Conservation (phyloP, 2,113 vertebrate genomes). For the Sula dactylatra region DNA sequence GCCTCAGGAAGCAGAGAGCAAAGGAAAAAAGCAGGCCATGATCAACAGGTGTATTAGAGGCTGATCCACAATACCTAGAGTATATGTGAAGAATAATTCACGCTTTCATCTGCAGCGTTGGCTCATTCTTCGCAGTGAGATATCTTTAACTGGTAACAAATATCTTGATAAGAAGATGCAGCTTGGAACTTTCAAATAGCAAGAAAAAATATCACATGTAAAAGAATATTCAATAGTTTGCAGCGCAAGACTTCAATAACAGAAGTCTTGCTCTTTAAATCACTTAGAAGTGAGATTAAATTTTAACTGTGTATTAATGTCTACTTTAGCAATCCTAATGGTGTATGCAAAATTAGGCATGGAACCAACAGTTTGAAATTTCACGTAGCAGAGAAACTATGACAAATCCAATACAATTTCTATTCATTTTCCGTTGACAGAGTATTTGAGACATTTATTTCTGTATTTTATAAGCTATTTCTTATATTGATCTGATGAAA, state of each 20-base stretch:
- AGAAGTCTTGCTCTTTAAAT: neutral
- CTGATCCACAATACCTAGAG: neutral
- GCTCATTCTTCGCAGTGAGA: neutral
- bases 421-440: neutral
- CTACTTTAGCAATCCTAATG: neutral
- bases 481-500: neutral
- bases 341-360: neutral
- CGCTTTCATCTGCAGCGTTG: accelerated
- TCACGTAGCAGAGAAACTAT: neutral
- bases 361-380: neutral
- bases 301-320: neutral
- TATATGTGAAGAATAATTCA: neutral
- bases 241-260: neutral
- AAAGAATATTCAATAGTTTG: neutral
- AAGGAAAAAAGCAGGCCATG: neutral
- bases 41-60: neutral
- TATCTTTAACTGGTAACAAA: neutral
- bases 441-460: neutral
- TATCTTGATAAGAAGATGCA: neutral
- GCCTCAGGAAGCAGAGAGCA: neutral
- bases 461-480: neutral
- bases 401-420: neutral
- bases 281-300: neutral
- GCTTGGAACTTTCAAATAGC: neutral
- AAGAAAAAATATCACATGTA: neutral